These are phyloP conservation scores for Porites rus DNA, from an alignment of 92 coral and sea anemone genomes.

Conservation along the genomic window DNA sequence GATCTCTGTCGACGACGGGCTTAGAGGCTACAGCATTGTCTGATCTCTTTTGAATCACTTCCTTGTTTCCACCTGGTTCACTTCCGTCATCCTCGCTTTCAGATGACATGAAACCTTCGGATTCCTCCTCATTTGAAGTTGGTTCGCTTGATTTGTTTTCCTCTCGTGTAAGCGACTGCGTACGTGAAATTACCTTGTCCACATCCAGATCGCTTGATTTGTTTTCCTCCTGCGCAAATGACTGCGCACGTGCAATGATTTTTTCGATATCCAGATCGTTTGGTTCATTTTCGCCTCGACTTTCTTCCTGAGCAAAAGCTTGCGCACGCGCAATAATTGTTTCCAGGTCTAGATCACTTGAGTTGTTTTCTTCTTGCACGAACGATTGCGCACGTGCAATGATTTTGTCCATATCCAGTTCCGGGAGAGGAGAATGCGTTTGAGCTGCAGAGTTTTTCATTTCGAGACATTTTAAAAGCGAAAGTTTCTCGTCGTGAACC, in stretches of 20 bases:
- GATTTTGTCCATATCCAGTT: slow-evolving; percentile 54
- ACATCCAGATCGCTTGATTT: slow-evolving; percentile 33
- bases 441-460: slow-evolving; percentile 56
- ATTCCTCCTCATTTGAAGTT: slow-evolving; percentile 38
- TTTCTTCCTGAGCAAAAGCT: slow-evolving; percentile 60
- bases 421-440: slow-evolving; percentile 58
- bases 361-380: slow-evolving; percentile 56
- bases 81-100: slow-evolving; percentile 62
- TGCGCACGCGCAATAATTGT: slow-evolving; percentile 70
- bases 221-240: slow-evolving; percentile 57
- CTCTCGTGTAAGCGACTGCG: slow-evolving; percentile 70
- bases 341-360: slow-evolving; percentile 46
- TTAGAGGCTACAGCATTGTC: slow-evolving; percentile 34
- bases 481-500: slow-evolving; percentile 83
- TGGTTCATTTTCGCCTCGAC: slow-evolving; percentile 36
- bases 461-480: slow-evolving; percentile 81
- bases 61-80: background rate
- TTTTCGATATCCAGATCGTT: slow-evolving; percentile 50
- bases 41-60: slow-evolving; percentile 11
- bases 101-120: slow-evolving; percentile 50
- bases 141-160: slow-evolving; percentile 53
- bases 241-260: slow-evolving; percentile 70
- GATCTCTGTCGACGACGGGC: slow-evolving; percentile 45
- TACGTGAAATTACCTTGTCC: slow-evolving; percentile 50
- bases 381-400: slow-evolving; percentile 75